A percentile compares a stretch with the other conserved stretches of the same genome.
phyloP scores from a whole-genome alignment of 2,797 vertebrate species.

The Phataginus tricuspis region DNA sequence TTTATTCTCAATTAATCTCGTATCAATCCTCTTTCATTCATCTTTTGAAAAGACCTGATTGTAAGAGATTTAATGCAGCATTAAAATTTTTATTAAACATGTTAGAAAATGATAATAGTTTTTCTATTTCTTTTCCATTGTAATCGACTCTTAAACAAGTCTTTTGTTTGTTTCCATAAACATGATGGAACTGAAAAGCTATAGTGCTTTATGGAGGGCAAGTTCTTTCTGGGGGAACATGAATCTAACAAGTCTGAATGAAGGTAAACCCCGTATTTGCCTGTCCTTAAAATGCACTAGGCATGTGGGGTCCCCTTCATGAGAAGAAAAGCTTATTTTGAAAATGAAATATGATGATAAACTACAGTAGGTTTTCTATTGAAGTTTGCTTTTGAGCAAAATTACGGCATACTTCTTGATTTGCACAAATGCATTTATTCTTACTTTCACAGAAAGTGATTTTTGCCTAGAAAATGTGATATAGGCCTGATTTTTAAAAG shows the following conservation, averaged over 20 bases:
- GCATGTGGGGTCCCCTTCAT: not conserved
- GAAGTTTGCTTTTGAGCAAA: slow-evolving; percentile 55
- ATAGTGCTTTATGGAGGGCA: not conserved
- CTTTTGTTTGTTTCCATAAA: slow-evolving; percentile 52
- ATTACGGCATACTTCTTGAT: slow-evolving; percentile 25
- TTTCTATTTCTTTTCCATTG: not conserved
- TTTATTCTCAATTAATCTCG: slow-evolving; percentile 10
- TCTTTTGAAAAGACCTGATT: slow-evolving; percentile 15
- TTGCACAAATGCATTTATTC: slow-evolving; percentile 14
- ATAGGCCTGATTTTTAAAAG: not conserved
- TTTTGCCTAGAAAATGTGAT: not conserved
- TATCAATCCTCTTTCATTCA: not conserved
- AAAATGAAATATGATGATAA: slow-evolving; percentile 16
- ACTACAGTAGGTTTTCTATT: not conserved
- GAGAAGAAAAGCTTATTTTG: slow-evolving; percentile 7
- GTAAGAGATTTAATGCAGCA: slow-evolving; percentile 14
- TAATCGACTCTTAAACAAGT: not conserved
- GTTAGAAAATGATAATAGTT: not conserved
- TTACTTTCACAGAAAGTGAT: not conserved
- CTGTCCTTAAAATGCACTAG: not conserved
- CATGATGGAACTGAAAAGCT: not conserved
- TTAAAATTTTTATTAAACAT: slow-evolving; percentile 3
- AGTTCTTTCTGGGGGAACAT: not conserved
- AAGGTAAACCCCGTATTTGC: not conserved
- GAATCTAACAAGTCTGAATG: not conserved